Evolutionary conservation across 2,113 vertebrate species (phyloP).

Genomic region (Accipiter cooperii): DNA sequence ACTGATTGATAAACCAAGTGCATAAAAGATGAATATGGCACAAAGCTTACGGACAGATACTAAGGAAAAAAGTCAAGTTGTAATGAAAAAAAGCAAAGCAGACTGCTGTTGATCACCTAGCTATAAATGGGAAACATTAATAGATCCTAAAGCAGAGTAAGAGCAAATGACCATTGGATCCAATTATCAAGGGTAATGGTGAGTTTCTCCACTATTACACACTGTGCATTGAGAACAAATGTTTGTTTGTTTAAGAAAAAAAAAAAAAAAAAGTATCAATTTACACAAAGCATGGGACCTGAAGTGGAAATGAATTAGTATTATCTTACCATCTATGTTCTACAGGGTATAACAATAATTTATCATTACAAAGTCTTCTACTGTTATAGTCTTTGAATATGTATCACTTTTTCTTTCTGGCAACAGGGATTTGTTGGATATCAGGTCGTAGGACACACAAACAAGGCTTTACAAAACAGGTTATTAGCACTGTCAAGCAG

Average conservation of each 20-base stretch:
- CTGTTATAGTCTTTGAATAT: neutral
- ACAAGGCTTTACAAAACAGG: neutral
- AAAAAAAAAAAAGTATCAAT: neutral
- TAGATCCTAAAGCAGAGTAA: neutral
- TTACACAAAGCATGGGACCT: neutral
- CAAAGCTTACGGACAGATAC: neutral
- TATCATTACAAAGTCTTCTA: neutral
- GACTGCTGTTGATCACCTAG: neutral
- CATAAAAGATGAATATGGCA: neutral
- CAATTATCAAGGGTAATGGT: neutral
- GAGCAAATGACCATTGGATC: neutral
- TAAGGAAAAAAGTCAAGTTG: neutral
- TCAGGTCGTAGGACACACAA: neutral
- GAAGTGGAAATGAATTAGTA: neutral
- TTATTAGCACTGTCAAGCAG: neutral
- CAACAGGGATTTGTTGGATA: neutral
- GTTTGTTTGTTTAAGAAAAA: neutral
- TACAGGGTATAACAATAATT: neutral
- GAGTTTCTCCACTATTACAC: neutral
- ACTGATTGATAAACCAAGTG: neutral
- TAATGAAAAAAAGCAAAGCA: neutral
- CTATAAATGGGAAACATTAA: neutral
- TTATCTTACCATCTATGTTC: neutral
- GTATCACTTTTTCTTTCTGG: neutral
- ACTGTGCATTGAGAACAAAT: neutral